These are phyloP conservation scores for Amblyornis subalaris DNA, from an alignment of 2,113 vertebrate genomes.

Conservation along the genomic window DNA sequence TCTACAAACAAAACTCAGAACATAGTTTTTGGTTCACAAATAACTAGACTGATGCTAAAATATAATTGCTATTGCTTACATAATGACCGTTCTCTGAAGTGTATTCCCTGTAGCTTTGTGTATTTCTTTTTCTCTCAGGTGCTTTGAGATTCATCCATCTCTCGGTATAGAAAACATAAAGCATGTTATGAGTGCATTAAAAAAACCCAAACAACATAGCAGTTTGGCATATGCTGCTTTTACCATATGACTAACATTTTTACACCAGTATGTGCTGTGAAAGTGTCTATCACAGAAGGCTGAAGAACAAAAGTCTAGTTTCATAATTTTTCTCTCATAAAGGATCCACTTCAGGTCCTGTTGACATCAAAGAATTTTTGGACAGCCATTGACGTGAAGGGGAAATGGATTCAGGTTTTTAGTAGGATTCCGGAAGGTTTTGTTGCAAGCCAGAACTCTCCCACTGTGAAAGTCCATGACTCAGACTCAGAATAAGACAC, in stretches of 20 bases:
- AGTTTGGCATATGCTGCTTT: neutral
- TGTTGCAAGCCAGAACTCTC: neutral
- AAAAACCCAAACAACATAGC: rapidly evolving
- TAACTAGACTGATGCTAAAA: neutral
- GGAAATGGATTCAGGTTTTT: neutral
- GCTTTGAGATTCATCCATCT: neutral
- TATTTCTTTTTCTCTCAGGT: neutral
- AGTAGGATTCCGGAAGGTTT: neutral
- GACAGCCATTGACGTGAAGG: neutral
- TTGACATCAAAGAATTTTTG: neutral
- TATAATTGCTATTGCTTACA: neutral
- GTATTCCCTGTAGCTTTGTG: neutral
- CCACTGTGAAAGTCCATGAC: neutral
- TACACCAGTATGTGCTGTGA: neutral
- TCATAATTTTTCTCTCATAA: neutral
- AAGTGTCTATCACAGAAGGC: neutral
- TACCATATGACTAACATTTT: neutral
- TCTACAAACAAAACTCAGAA: neutral
- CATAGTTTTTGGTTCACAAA: neutral
- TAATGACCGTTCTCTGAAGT: neutral
- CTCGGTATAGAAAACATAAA: neutral
- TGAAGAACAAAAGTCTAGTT: neutral
- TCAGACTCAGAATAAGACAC: neutral
- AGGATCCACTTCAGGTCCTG: neutral
- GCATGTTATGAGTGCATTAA: neutral